Conservation (phyloP, 1,140 invertebrate genomes). For the Drosophila prosaltans region DNA sequence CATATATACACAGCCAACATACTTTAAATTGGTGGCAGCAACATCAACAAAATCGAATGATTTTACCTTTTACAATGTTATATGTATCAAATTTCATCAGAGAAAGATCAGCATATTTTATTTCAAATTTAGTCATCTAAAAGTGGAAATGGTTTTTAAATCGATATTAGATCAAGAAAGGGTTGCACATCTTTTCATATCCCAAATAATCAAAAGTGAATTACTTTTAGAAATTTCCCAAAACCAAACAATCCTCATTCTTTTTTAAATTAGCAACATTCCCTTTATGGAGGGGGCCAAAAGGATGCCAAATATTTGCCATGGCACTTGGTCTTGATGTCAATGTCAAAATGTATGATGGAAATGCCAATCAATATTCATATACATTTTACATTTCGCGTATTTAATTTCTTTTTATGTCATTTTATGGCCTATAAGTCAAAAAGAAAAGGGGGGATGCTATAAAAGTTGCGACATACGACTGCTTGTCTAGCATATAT, state of each 20-base stretch:
- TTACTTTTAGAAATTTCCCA: background rate
- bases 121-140: background rate
- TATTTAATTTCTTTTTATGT: conserved; percentile 77
- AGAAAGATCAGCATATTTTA: too few species aligned
- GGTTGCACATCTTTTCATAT: background rate
- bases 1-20: conserved; percentile 6
- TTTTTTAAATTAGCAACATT: background rate
- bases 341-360: conserved; percentile 61
- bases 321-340: conserved; percentile 5
- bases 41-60: background rate
- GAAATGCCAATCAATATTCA: conserved; percentile 75
- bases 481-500: conserved; percentile 35
- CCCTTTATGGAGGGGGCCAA: background rate
- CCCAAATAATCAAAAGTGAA: background rate
- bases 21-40: conserved; percentile 35
- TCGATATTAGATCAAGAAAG: background rate
- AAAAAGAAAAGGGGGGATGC: conserved; percentile 43
- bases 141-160: conserved; percentile 10
- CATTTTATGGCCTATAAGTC: conserved; percentile 75
- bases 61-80: conserved; percentile 8
- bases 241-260: background rate
- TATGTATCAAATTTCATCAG: conserved; percentile 12
- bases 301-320: background rate
- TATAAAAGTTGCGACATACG: conserved; percentile 50
- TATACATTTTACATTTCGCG: conserved; percentile 69